Evolutionary conservation across 2,888 invertebrate genomes (phyloP).

Genomic region (Dryobotodes eremita): DNA sequence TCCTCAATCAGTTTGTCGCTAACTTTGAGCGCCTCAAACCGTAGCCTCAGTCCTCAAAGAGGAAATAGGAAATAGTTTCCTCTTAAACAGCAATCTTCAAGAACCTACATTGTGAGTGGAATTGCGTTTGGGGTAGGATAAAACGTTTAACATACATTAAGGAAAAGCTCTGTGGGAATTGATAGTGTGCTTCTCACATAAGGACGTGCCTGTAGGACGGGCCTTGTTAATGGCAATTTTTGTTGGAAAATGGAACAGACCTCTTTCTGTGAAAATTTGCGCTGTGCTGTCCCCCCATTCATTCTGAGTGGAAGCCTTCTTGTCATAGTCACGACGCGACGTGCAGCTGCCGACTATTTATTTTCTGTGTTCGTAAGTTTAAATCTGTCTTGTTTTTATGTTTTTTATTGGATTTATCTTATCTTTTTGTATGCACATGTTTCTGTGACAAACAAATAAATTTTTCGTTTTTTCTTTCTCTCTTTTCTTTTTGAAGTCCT

Average conservation of each 20-base stretch:
- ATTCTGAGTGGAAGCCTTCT: no score
- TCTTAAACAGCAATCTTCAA: constrained; percentile 38
- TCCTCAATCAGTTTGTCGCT: constrained; percentile 14
- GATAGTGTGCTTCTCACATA: constrained; percentile 27
- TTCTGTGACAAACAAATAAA: no score
- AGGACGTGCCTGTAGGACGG: neutral
- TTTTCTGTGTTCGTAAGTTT: no score
- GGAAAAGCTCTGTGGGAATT: constrained; percentile 43
- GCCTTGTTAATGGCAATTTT: constrained; percentile 24
- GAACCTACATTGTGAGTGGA: constrained; percentile 46
- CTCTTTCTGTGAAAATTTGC: neutral
- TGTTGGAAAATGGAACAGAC: neutral
- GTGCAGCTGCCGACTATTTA: no score
- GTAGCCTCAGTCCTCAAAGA: neutral
- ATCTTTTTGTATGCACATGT: no score
- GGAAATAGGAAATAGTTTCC: constrained; percentile 34
- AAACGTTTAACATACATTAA: constrained; percentile 59
- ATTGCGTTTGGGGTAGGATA: constrained; percentile 48
- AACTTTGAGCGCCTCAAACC: constrained; percentile 15
- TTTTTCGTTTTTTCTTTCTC: no score
- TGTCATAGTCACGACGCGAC: no score
- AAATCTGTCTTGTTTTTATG: no score
- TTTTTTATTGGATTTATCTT: no score
- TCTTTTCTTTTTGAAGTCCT: no score
- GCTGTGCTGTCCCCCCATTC: no score